Evolutionary conservation across 1,140 invertebrate genomes (phyloP).

Genomic region (Drosophila nikananu): DNA sequence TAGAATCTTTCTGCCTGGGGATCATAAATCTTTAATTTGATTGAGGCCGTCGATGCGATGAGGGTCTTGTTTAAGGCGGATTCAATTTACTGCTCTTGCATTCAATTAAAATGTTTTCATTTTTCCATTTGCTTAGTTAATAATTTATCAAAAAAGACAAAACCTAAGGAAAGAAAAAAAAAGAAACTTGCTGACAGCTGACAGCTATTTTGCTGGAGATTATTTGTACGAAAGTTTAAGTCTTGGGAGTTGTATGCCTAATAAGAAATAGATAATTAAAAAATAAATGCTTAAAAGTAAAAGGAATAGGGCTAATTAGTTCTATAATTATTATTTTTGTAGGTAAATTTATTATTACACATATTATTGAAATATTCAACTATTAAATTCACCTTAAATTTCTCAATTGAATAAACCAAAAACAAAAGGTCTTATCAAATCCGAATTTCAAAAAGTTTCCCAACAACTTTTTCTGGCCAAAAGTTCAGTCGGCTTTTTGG

Average conservation of each 20-base stretch:
- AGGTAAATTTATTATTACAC: background rate
- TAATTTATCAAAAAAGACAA: constrained; percentile 14
- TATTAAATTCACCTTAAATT: background rate
- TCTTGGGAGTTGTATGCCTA: background rate
- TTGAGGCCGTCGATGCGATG: constrained; percentile 50
- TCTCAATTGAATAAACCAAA: background rate
- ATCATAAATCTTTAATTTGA: constrained; percentile 60
- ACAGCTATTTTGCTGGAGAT: background rate
- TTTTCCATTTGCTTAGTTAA: constrained; percentile 34
- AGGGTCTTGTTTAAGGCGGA: constrained; percentile 53
- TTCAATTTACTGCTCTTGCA: constrained; percentile 50
- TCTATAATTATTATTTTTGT: background rate
- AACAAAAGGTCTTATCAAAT: constrained; percentile 6
- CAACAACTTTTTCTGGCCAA: constrained; percentile 2
- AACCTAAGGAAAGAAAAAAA: background rate
- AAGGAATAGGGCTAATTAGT: too few species aligned
- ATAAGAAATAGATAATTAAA: background rate
- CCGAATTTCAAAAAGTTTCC: constrained; percentile 5
- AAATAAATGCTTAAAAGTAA: too few species aligned
- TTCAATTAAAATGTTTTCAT: constrained; percentile 54
- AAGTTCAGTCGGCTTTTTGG: constrained; percentile 5
- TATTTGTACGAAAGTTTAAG: background rate
- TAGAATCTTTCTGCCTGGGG: constrained; percentile 43
- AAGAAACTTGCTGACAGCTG: background rate
- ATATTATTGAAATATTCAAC: background rate